Evolutionary conservation across 2,113 vertebrate species (phyloP).

Genomic region (Phainopepla nitens): DNA sequence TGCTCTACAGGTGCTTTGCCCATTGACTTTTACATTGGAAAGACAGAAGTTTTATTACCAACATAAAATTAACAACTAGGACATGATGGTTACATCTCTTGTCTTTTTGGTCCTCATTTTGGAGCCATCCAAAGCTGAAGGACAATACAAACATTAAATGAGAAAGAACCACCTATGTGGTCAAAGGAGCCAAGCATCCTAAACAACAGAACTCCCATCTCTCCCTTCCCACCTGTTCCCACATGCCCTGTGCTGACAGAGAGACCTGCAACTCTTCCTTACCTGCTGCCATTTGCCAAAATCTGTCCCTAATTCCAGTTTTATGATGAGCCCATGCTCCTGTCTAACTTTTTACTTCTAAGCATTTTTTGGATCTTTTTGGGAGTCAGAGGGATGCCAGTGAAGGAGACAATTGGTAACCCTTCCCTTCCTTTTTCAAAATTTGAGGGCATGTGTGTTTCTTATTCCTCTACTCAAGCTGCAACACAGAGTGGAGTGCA

Average conservation of each 20-base stretch:
- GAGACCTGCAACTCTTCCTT: not conserved
- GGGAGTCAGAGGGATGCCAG: not conserved
- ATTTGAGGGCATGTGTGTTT: not conserved
- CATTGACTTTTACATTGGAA: not conserved
- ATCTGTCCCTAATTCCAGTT: not conserved
- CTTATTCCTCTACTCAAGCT: not conserved
- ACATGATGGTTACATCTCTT: not conserved
- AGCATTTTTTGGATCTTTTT: not conserved
- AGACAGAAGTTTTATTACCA: not conserved
- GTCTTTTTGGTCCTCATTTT: not conserved
- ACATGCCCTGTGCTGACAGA: accelerated
- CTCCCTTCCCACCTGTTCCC: not conserved
- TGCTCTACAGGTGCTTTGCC: not conserved
- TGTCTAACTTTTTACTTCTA: not conserved
- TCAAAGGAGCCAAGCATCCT: not conserved
- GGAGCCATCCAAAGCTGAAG: not conserved
- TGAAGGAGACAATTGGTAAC: not conserved
- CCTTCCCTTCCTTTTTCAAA: not conserved
- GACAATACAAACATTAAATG: not conserved
- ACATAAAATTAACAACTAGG: not conserved
- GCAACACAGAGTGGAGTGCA: not conserved
- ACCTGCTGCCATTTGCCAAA: not conserved
- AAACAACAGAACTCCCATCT: not conserved
- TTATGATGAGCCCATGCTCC: not conserved
- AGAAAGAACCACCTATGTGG: not conserved